These are phyloP conservation scores for Tenthredo mesomela DNA, from an alignment of 2,888 invertebrate species.

Conservation along the genomic window DNA sequence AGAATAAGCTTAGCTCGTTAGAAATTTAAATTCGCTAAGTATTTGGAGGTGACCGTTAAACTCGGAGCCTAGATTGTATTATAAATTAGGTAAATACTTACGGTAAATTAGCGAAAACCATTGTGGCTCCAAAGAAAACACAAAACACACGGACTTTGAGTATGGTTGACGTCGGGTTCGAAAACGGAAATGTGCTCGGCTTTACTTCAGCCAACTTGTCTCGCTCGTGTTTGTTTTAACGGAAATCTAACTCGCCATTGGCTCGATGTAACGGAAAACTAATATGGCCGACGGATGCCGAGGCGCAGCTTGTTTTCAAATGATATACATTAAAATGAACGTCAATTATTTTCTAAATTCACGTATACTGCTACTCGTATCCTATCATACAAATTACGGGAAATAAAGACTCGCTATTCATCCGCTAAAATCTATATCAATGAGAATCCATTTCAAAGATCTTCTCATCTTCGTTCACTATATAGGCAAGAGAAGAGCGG, in stretches of 20 bases:
- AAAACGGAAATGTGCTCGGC: constrained; percentile 72
- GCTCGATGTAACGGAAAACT: constrained; percentile 37
- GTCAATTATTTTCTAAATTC: background rate
- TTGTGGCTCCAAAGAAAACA: constrained; percentile 74
- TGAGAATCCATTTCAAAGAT: background rate
- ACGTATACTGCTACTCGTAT: background rate
- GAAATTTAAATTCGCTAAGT: background rate
- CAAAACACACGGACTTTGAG: constrained; percentile 73
- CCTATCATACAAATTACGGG: background rate
- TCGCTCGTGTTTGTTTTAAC: constrained; percentile 23
- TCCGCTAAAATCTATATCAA: background rate
- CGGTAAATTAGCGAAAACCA: constrained; percentile 74
- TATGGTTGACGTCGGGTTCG: constrained; percentile 72
- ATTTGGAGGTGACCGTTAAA: background rate
- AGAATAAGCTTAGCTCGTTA: background rate
- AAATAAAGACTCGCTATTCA: background rate
- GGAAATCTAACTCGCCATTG: constrained; percentile 38
- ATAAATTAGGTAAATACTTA: constrained; percentile 64
- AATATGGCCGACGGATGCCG: constrained; percentile 52
- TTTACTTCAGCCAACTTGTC: constrained; percentile 57
- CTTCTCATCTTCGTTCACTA: background rate
- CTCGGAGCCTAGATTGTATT: background rate
- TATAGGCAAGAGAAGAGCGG: background rate
- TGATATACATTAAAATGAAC: background rate
- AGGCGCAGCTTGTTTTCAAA: constrained; percentile 41